Evolutionary conservation across 2,797 vertebrate species (phyloP).

Genomic region (Chaetophractus vellerosus): DNA sequence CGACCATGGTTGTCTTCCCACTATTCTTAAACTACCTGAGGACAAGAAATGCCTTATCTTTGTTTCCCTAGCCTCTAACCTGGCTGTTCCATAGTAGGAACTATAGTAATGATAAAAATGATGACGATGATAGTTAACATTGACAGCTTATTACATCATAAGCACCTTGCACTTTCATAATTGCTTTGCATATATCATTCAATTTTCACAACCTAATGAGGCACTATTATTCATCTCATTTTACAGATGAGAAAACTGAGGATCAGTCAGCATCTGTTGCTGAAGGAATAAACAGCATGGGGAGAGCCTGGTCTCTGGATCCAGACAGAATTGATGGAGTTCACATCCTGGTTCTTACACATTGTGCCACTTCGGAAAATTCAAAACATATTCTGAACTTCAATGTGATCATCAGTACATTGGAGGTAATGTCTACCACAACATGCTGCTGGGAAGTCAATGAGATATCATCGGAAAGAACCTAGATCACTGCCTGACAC

Average conservation of each 20-base stretch:
- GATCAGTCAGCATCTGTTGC: neutral
- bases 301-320: neutral
- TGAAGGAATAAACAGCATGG: neutral
- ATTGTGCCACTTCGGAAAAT: neutral
- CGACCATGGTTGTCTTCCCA: neutral
- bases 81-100: neutral
- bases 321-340: neutral
- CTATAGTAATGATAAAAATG: neutral
- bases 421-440: neutral
- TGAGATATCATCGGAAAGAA: neutral
- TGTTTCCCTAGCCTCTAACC: neutral
- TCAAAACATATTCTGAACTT: neutral
- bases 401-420: conserved; percentile 27
- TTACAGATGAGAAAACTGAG: conserved; percentile 1
- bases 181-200: neutral
- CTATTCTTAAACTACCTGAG: conserved; percentile 32
- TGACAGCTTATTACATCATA: neutral
- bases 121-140: neutral
- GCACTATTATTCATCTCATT: conserved; percentile 50
- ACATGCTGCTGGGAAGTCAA: neutral
- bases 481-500: neutral
- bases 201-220: conserved; percentile 15
- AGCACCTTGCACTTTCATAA: neutral
- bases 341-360: conserved; percentile 27
- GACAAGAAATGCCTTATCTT: conserved; percentile 4